phyloP scores from a whole-genome alignment of 2,888 invertebrate genomes.

The Stenolophus ochropezus region DNA sequence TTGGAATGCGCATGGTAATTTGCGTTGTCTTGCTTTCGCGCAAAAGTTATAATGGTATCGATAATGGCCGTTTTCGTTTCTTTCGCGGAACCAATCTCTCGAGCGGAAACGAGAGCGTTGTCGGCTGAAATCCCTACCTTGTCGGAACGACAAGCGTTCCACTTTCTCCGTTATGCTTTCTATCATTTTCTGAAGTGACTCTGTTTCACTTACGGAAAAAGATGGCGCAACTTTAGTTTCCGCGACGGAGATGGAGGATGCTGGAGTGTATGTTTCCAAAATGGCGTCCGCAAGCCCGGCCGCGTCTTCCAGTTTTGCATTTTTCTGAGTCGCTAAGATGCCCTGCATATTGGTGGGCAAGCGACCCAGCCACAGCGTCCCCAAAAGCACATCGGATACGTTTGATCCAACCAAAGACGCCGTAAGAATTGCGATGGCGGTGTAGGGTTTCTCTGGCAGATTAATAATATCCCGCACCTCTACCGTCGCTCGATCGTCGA shows the following conservation, averaged over 20 bases:
- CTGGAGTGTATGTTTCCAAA: neutral
- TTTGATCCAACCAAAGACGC: slow-evolving; percentile 60
- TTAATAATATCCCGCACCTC: slow-evolving; percentile 63
- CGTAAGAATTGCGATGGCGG: slow-evolving; percentile 62
- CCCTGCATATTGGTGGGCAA: slow-evolving; percentile 33
- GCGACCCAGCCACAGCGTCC: slow-evolving; percentile 48
- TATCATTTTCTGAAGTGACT: neutral
- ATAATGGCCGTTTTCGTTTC: neutral
- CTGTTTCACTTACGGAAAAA: neutral
- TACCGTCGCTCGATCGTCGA: slow-evolving; percentile 59
- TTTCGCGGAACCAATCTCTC: too few relatives aligned
- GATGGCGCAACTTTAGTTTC: too few relatives aligned
- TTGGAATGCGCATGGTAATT: too few relatives aligned
- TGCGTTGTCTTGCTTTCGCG: neutral
- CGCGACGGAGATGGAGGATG: neutral
- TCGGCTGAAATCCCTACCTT: neutral
- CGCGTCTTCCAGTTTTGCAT: slow-evolving; percentile 30
- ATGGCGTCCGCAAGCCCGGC: slow-evolving; percentile 54
- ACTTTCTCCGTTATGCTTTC: neutral
- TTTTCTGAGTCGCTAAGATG: slow-evolving; percentile 58
- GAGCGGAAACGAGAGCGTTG: neutral
- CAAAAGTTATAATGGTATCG: slow-evolving; percentile 11
- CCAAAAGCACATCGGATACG: slow-evolving; percentile 53
- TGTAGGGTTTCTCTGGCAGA: slow-evolving; percentile 61
- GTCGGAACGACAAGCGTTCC: too few relatives aligned